phyloP scores from a whole-genome alignment of 1,140 invertebrate genomes.

The Diachasmimorpha longicaudata region DNA sequence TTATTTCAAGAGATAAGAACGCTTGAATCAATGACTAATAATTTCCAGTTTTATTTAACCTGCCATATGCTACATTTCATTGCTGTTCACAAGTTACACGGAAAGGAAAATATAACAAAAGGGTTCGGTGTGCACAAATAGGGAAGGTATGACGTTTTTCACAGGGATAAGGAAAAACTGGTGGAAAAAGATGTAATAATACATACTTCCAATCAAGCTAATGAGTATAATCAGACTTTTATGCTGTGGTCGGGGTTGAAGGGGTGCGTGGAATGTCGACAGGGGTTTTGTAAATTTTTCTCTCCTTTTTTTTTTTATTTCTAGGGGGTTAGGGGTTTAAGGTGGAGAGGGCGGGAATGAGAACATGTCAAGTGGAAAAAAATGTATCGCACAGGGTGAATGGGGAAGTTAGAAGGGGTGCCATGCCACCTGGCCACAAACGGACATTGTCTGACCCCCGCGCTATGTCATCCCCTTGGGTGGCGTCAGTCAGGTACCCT shows the following conservation, averaged over 20 bases:
- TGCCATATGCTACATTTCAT: background rate
- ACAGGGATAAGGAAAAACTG: background rate
- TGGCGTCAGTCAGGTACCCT: background rate
- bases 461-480: slow-evolving; percentile 11
- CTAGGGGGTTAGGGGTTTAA: background rate
- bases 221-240: slow-evolving; percentile 33
- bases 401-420: slow-evolving; percentile 14
- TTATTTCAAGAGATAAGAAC: background rate
- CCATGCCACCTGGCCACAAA: slow-evolving; percentile 11
- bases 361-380: slow-evolving; percentile 16
- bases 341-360: background rate
- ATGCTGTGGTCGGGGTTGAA: background rate
- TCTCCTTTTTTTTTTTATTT: background rate
- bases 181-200: slow-evolving; percentile 17
- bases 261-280: slow-evolving; percentile 1
- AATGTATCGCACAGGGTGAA: slow-evolving; percentile 2
- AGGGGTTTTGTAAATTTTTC: background rate
- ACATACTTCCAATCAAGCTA: slow-evolving; percentile 33
- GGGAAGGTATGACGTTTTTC: background rate
- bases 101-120: background rate
- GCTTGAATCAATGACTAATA: background rate
- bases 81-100: background rate
- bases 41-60: background rate
- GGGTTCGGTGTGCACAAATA: background rate
- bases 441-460: slow-evolving; percentile 1